These are phyloP conservation scores for Eurytoma adleriae DNA, from an alignment of 2,888 invertebrate genomes.

Conservation along the genomic window DNA sequence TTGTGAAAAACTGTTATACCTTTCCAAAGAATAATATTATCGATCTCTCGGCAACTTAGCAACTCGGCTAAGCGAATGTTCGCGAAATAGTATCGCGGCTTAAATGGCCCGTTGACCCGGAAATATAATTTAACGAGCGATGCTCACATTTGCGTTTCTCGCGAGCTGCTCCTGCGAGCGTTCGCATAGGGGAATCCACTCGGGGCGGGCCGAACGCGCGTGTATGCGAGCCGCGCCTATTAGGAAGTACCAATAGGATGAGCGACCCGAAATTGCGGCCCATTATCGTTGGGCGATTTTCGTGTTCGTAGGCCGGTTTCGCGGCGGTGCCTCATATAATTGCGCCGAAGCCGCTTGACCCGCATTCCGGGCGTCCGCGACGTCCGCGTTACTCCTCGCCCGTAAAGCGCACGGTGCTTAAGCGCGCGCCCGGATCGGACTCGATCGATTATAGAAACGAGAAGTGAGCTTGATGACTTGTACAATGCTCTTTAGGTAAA, in stretches of 20 bases:
- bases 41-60: too few relatives aligned
- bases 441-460: too few relatives aligned
- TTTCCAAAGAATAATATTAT: too few relatives aligned
- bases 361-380: too few relatives aligned
- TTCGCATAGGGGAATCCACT: slow-evolving; percentile 5
- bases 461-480: too few relatives aligned
- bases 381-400: neutral
- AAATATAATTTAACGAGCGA: slow-evolving; percentile 8
- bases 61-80: neutral
- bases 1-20: too few relatives aligned
- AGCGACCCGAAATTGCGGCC: slow-evolving; percentile 3
- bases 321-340: neutral
- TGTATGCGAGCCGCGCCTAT: neutral
- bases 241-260: slow-evolving; percentile 17
- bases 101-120: neutral
- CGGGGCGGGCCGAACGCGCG: neutral
- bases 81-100: neutral
- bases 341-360: neutral
- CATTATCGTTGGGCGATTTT: slow-evolving; percentile 12
- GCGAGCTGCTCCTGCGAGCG: neutral
- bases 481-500: too few relatives aligned
- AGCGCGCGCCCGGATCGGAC: too few relatives aligned
- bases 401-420: neutral
- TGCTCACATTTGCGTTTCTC: neutral
- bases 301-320: neutral